Base-by-base conservation (phyloP, 2,888 invertebrate species). In the Drepana falcataria region DNA sequence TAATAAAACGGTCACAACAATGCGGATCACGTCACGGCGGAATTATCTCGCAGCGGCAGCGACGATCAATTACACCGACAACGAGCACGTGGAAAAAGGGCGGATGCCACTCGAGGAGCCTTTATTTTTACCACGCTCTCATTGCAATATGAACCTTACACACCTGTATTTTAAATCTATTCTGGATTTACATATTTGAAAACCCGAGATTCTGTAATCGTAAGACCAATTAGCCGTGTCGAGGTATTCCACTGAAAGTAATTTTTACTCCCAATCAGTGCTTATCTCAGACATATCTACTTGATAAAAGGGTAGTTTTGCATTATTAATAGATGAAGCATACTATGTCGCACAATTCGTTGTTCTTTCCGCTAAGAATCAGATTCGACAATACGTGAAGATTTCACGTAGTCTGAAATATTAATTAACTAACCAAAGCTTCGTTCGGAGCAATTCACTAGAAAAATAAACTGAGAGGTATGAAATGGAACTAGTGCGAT, bases 21-120 rank as follows among this genome's bases (percentile, higher is more conserved):
- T 87, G 85, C 88, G 81, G 85, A 86, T 87, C 88, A 87, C 87
- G 88, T 87, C 86, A 87, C 79, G 67, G 63, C 74, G 77, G 85
- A 85, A 86, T 87, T 87, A 88, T 87, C 87, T 87, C 81, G 81
- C 82, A 72, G 78, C 80, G 82, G 81, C 80, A 75, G 74, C 77
- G 79, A 79, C 87, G 85, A 90, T 89, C 88, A 88, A 88, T 89
- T 87, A 87, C 83, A 78, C 77, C 81, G 84, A 81, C 86, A 81
- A 85, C 80, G 76, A 79, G 75, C 81, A 78, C 83, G 80, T 81
- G 81, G 81, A 81, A 83, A 79, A 79, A 75, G 75, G 77, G 73
- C 74, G 72, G 76, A 71, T 71, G 69, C 59, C 61, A 68, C 68
- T 70, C 68, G 65, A 72, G 68, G 63, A 77, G 69, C 63, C 72